Evolutionary conservation across 1,140 invertebrate species (phyloP).

Genomic region (Tribolium castaneum): DNA sequence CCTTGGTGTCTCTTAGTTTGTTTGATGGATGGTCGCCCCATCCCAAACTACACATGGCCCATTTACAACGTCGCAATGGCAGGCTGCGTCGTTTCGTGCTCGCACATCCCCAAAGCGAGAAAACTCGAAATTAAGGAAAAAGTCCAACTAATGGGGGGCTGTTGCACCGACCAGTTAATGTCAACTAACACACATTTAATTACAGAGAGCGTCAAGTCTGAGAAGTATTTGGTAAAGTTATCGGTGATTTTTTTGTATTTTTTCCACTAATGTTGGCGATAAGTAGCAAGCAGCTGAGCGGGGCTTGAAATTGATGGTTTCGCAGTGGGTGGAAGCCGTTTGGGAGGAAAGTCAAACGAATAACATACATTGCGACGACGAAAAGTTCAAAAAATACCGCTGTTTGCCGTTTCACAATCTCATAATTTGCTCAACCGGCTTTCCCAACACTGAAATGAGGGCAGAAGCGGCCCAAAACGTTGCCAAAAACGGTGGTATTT

Average conservation of each 20-base stretch:
- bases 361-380: conserved; percentile 73
- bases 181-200: conserved; percentile 85
- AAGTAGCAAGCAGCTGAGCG: conserved; percentile 76
- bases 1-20: conserved; percentile 83
- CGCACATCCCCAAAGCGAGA: conserved; percentile 71
- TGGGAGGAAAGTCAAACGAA: conserved; percentile 77
- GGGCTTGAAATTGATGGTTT: conserved; percentile 80
- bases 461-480: conserved; percentile 78
- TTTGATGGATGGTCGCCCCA: conserved; percentile 74
- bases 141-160: conserved; percentile 86
- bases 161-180: conserved; percentile 77
- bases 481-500: conserved; percentile 77
- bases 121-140: conserved; percentile 78
- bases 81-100: conserved; percentile 77
- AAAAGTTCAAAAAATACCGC: conserved; percentile 73
- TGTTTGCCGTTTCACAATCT: conserved; percentile 86
- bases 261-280: neutral
- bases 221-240: conserved; percentile 77
- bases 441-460: conserved; percentile 72
- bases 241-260: conserved; percentile 11
- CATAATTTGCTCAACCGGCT: conserved; percentile 81
- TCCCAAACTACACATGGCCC: conserved; percentile 80
- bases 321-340: conserved; percentile 81
- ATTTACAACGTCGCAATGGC: conserved; percentile 86
- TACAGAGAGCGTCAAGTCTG: conserved; percentile 77